Conservation (phyloP, 2,113 vertebrate species). For the Corythornis vintsioides region DNA sequence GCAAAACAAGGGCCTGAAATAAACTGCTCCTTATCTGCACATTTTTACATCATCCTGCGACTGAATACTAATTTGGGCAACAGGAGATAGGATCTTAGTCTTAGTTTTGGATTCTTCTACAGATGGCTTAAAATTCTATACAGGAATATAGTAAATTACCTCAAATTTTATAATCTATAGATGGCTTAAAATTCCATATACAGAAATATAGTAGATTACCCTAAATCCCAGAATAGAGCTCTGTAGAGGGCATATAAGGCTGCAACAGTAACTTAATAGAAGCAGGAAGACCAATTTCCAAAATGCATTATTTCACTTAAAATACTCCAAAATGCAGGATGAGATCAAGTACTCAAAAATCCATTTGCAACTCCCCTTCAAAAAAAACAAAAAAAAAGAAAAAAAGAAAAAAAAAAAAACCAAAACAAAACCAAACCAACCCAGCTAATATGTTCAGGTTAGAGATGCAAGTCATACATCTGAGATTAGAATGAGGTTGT, state of each 20-base stretch:
- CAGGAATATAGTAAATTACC: not conserved
- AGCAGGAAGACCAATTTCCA: not conserved
- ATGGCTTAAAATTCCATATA: not conserved
- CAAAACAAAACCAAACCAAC: not conserved
- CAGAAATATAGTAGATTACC: not conserved
- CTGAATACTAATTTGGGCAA: not conserved
- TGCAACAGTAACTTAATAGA: not conserved
- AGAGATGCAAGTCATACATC: constrained; percentile 40
- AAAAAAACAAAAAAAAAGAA: not conserved
- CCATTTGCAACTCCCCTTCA: not conserved
- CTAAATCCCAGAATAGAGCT: not conserved
- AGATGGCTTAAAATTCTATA: not conserved
- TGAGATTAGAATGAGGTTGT: constrained; percentile 61
- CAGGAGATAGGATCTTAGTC: not conserved
- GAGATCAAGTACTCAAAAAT: not conserved
- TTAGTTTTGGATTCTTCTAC: not conserved
- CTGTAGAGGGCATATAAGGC: not conserved
- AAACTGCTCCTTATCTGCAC: not conserved
- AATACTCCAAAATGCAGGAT: not conserved
- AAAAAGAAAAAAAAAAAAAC: too few species aligned
- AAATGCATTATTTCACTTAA: not conserved
- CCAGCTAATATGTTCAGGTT: constrained; percentile 25
- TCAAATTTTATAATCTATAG: not conserved
- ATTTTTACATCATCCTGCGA: not conserved
- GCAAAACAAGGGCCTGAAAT: not conserved